A percentile compares a stretch with the other conserved stretches of the same genome.
These are phyloP conservation scores for Aegotheles bennettii DNA, from an alignment of 2,113 vertebrate species.

Conservation along the genomic window DNA sequence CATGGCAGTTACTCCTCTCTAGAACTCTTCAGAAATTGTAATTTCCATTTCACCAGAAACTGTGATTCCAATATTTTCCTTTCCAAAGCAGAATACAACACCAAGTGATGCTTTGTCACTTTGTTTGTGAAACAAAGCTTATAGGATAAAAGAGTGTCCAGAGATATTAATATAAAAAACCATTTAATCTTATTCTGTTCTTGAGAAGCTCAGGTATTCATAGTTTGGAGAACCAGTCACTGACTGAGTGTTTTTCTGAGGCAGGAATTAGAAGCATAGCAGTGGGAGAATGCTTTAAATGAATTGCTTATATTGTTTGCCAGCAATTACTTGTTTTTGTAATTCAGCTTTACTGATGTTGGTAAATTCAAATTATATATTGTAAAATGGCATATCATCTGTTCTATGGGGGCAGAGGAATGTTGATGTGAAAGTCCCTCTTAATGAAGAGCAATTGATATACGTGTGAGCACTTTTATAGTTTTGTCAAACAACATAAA, in stretches of 20 bases:
- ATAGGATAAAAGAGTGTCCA: neutral
- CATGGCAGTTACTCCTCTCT: neutral
- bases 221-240: neutral
- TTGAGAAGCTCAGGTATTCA: neutral
- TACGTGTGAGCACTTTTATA: neutral
- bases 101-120: neutral
- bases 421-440: neutral
- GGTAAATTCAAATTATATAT: neutral
- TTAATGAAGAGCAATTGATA: neutral
- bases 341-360: neutral
- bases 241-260: neutral
- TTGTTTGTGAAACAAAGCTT: neutral
- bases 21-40: neutral
- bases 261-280: neutral
- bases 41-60: neutral
- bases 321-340: neutral
- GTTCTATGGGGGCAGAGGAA: neutral
- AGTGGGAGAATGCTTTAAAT: neutral
- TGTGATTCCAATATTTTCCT: neutral
- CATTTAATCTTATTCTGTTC: neutral
- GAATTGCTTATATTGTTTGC: neutral
- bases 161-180: neutral
- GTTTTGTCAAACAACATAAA: slow-evolving; percentile 16
- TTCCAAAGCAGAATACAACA: neutral
- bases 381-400: neutral